phyloP scores from a whole-genome alignment of 2,797 vertebrate species.

The Dermochelys coriacea region DNA sequence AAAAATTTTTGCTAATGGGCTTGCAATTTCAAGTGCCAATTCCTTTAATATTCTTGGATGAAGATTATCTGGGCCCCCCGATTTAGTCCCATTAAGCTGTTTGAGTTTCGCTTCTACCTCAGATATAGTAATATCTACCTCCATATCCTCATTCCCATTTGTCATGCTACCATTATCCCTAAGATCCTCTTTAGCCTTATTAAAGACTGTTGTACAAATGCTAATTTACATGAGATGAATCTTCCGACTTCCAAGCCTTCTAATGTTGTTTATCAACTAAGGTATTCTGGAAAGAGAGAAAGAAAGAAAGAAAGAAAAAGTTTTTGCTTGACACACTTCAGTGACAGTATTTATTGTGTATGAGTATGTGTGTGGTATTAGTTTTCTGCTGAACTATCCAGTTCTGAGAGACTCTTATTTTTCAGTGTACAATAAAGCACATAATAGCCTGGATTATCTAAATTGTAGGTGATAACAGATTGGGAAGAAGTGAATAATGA shows the following conservation, averaged over 20 bases:
- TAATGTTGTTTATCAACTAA: not conserved
- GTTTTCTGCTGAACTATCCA: slow-evolving; percentile 81
- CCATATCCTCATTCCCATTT: too few species aligned
- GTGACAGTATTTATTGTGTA: slow-evolving; percentile 71
- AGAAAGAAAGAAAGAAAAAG: not conserved
- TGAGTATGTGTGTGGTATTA: slow-evolving; percentile 80
- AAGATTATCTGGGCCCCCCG: too few species aligned
- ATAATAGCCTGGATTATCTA: slow-evolving; percentile 91
- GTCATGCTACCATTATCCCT: too few species aligned
- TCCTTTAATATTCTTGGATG: too few species aligned
- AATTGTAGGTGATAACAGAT: slow-evolving; percentile 93
- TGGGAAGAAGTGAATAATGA: slow-evolving; percentile 85
- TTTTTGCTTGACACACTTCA: slow-evolving; percentile 53
- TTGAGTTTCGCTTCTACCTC: too few species aligned
- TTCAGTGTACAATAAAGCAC: slow-evolving; percentile 87
- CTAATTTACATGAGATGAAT: not conserved
- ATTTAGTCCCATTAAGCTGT: too few species aligned
- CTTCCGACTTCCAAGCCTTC: not conserved
- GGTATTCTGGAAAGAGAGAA: slow-evolving; percentile 3
- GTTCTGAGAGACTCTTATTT: slow-evolving; percentile 83
- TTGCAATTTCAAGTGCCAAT: too few species aligned
- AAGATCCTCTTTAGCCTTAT: too few species aligned
- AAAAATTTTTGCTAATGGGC: too few species aligned
- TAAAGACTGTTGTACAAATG: not conserved
- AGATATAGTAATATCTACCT: too few species aligned